A percentile compares a stretch with the other conserved stretches of the same genome.
These are phyloP conservation scores for Lamellibrachia luymesi DNA, from an alignment of 1,140 invertebrate genomes.

Conservation along the genomic window DNA sequence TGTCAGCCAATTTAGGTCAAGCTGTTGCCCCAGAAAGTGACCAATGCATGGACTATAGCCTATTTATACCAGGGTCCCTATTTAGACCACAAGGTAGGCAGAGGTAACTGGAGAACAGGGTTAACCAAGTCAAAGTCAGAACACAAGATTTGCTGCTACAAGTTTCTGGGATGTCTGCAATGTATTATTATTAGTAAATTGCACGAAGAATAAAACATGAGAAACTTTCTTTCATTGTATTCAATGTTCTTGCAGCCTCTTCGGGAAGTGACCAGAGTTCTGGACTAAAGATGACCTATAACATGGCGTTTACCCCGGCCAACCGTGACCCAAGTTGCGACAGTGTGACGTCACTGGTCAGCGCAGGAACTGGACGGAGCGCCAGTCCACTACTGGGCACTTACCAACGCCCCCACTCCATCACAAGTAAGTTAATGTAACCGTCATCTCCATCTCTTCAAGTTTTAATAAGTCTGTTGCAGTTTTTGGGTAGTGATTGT, in stretches of 20 bases:
- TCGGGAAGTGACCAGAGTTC: conserved; percentile 58
- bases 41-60: neutral
- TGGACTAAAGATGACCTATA: conserved; percentile 54
- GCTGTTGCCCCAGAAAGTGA: neutral
- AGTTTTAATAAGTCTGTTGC: neutral
- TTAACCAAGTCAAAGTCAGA: too few species aligned
- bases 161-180: neutral
- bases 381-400: conserved; percentile 64
- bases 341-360: conserved; percentile 76
- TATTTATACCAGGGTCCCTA: neutral
- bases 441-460: neutral
- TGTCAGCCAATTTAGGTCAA: neutral
- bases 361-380: conserved; percentile 57
- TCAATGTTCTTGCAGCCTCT: conserved; percentile 52
- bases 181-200: neutral
- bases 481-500: too few species aligned
- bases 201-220: neutral
- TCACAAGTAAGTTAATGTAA: conserved; percentile 66
- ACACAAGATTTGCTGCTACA: too few species aligned
- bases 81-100: too few species aligned
- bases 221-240: neutral
- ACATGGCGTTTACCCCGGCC: conserved; percentile 41
- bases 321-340: conserved; percentile 66
- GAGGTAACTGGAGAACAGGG: neutral
- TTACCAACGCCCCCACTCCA: conserved; percentile 65